Conservation (phyloP, 2,888 invertebrate genomes). For the Tillus elongatus region DNA sequence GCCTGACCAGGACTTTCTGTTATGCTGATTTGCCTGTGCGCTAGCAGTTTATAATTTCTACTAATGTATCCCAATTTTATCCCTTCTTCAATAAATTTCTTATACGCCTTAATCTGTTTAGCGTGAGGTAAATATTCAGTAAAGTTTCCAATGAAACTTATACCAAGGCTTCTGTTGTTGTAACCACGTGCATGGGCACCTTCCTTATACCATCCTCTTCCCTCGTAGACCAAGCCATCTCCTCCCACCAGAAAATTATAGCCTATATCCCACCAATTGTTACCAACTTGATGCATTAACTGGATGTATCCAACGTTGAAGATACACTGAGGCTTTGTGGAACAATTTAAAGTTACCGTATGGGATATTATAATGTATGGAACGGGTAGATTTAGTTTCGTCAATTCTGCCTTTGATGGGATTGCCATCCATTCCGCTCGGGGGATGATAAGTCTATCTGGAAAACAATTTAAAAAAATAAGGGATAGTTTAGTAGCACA, state of each 20-base stretch:
- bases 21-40: conserved; percentile 52
- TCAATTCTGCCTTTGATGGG: conserved; percentile 43
- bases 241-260: conserved; percentile 68
- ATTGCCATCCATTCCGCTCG: conserved; percentile 55
- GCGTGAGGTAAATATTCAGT: conserved; percentile 42
- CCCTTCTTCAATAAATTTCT: conserved; percentile 51
- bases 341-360: conserved; percentile 49
- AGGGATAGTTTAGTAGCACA: too few species aligned
- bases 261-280: conserved; percentile 52
- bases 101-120: conserved; percentile 49
- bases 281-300: conserved; percentile 53
- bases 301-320: conserved; percentile 51
- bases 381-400: conserved; percentile 30
- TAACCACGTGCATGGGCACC: conserved; percentile 59
- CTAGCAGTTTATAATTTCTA: conserved; percentile 52
- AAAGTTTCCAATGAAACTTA: conserved; percentile 59
- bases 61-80: conserved; percentile 49
- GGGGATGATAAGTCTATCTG: too few species aligned
- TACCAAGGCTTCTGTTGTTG: conserved; percentile 52
- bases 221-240: conserved; percentile 62
- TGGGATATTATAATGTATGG: conserved; percentile 47
- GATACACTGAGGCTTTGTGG: conserved; percentile 46
- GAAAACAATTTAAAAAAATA: too few species aligned
- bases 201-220: conserved; percentile 59
- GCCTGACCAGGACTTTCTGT: conserved; percentile 56